Evolutionary conservation across 1,140 invertebrate species (phyloP), one percentile per base, ranked within the genome.

Genomic region (Hypothenemus hampei): DNA sequence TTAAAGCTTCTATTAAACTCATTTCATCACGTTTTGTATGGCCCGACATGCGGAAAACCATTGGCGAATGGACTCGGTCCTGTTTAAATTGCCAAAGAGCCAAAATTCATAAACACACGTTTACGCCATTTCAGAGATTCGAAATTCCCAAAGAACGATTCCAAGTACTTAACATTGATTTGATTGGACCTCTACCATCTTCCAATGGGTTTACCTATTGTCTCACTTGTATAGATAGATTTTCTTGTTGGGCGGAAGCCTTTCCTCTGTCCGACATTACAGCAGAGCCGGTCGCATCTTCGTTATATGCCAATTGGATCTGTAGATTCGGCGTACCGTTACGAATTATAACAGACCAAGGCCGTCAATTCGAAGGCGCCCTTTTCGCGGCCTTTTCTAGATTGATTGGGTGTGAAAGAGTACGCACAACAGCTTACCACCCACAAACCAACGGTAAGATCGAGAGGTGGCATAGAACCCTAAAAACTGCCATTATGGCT

Each of bases 181-280:
- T 75, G 4, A 62, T 75, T 7, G 6, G n/a, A 6, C 74, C 70
- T 1, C 55, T 75, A 18, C 65, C 69, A 18, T 3, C 20, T 53
- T 41, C 16, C 18, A 40, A 29, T 23, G 66, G 58, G 6, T 61
- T 20, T 35, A 31, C 15, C 10, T 74, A 72, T 45, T 58, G 57
- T 15, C 58, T 75, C 3, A 73, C 69, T 1, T 48, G 45, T 0
- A 64, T 73, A 11, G 66, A 74, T 48, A 35, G 66, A 11, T 72
- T 60, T 50, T 69, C 71, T 6, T 41, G 69, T 10, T 78, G 72
- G 69, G 68, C 65, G 0, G 69, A 75, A 65, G 68, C 61, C n/a
- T n/a, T 3, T 21, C 69, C 72, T 2, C 39, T 72, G 1, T 5
- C 33, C 35, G 63, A 73, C 47, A 66, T 66, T 3, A 43, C 61